Evolutionary conservation across 2,888 invertebrate genomes (phyloP).

Genomic region (Hermodice carunculata): DNA sequence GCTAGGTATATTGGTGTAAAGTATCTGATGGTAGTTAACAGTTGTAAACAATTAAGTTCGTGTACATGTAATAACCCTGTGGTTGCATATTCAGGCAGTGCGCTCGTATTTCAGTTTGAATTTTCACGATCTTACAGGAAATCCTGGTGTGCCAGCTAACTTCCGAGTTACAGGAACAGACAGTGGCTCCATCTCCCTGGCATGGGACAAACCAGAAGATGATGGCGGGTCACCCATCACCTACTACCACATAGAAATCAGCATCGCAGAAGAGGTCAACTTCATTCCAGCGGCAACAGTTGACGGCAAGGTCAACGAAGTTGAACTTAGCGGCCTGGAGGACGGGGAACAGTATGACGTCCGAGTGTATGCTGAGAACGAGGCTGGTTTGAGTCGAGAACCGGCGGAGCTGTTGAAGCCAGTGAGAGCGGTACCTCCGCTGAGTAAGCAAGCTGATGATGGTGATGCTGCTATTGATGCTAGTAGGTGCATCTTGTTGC

Average conservation of each 20-base stretch:
- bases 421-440: constrained; percentile 68
- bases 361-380: constrained; percentile 86
- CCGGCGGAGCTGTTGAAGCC: constrained; percentile 82
- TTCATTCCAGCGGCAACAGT: constrained; percentile 15
- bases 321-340: constrained; percentile 8
- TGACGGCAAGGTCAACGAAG: not conserved
- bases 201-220: constrained; percentile 16
- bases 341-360: constrained; percentile 77
- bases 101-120: not conserved
- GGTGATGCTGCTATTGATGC: too few relatives aligned
- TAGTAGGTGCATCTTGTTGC: too few relatives aligned
- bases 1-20: too few relatives aligned
- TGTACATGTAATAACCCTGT: too few relatives aligned
- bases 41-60: too few relatives aligned
- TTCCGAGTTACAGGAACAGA: constrained; percentile 11
- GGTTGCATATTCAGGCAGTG: too few relatives aligned
- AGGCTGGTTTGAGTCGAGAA: constrained; percentile 76
- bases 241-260: constrained; percentile 23
- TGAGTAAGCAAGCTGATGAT: not conserved
- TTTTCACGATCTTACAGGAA: constrained; percentile 9
- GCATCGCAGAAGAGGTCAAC: not conserved
- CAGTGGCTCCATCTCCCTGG: not conserved
- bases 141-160: constrained; percentile 20
- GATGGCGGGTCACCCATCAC: constrained; percentile 14
- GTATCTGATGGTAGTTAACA: too few relatives aligned